Percentiles rank a stretch among this genome's conserved stretches.
phyloP scores from a whole-genome alignment of 37 sponge, comb jelly and placozoan genomes.

The Ianthella basta region DNA sequence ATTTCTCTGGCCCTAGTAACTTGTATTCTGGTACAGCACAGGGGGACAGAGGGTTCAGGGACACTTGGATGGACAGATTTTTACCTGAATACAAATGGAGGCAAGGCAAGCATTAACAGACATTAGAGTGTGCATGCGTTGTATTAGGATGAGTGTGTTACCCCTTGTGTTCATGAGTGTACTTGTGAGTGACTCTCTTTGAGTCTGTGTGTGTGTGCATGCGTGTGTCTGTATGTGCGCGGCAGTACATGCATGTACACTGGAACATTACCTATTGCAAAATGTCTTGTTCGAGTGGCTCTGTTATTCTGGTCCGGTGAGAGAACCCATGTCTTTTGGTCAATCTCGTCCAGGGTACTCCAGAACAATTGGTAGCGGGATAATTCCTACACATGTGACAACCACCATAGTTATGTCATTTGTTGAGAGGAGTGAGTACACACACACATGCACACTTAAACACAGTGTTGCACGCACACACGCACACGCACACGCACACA shows the following conservation, averaged over 20 bases:
- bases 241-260: too few relatives aligned
- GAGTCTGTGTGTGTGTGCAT: too few relatives aligned
- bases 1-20: not conserved
- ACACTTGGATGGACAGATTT: not conserved
- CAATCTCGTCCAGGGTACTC: conserved; percentile 21
- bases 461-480: conserved; percentile 17
- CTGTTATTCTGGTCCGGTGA: not conserved
- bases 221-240: too few relatives aligned
- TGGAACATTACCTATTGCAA: conserved; percentile 11
- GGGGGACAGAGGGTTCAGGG: conserved; percentile 4
- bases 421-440: too few relatives aligned
- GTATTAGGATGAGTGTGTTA: too few relatives aligned
- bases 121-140: too few relatives aligned
- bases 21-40: conserved; percentile 4
- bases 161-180: too few relatives aligned
- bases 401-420: too few relatives aligned
- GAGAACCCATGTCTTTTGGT: conserved; percentile 9
- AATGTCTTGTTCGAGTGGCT: not conserved
- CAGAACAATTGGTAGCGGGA: conserved; percentile 1
- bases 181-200: too few relatives aligned
- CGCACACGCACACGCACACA: conserved; percentile 19
- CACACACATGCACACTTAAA: conserved; percentile 15
- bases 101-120: too few relatives aligned
- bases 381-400: not conserved
- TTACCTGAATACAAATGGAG: conserved; percentile 1